A percentile compares a stretch with the other conserved stretches of the same genome.
Conservation (phyloP, 2,113 vertebrate species). For the Cheirogaleus medius region DNA sequence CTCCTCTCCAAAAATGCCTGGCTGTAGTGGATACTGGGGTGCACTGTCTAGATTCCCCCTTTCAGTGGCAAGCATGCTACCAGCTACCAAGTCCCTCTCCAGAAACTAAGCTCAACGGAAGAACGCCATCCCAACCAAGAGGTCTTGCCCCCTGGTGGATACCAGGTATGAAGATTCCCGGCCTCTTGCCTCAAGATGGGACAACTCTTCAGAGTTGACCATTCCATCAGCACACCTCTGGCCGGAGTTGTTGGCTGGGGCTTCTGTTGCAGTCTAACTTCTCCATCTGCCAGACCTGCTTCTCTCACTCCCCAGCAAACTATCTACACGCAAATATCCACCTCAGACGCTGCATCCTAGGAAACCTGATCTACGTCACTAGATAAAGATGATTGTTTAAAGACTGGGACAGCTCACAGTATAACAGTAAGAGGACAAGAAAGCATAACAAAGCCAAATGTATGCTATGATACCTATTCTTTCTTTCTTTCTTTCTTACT, state of each 20-base stretch:
- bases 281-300: neutral
- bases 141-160: neutral
- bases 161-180: neutral
- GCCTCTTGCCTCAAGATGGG: neutral
- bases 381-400: neutral
- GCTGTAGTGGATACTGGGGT: neutral
- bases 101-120: neutral
- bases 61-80: neutral
- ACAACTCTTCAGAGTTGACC: neutral
- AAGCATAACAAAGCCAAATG: neutral
- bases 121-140: rapidly evolving
- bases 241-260: neutral
- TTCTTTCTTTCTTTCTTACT: no score
- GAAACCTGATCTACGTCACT: neutral
- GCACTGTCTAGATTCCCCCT: neutral
- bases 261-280: neutral
- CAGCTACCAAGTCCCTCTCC: neutral
- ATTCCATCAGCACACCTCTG: no score
- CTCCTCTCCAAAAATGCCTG: neutral
- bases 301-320: neutral
- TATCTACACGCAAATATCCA: neutral
- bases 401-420: neutral
- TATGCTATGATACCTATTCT: neutral
- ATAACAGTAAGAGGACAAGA: neutral
- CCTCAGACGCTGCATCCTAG: neutral